A percentile compares a stretch with the other conserved stretches of the same genome.
These are phyloP conservation scores for Lasioglossum oenotherae DNA, from an alignment of 2,888 invertebrate genomes.

Conservation along the genomic window DNA sequence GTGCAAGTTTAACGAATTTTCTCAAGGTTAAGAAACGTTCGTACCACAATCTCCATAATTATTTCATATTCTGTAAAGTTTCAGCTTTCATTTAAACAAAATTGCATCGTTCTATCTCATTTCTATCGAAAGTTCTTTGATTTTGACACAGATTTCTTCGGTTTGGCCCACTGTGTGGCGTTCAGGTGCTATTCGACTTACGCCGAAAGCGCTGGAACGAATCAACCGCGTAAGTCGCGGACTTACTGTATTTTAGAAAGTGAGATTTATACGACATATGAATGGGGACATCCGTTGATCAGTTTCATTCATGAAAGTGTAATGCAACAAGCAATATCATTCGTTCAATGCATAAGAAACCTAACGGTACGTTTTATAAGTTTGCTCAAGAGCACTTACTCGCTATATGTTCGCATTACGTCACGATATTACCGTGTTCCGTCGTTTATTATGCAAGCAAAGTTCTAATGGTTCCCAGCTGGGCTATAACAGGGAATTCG, in stretches of 20 bases:
- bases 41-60: no score
- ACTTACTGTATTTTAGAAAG: neutral
- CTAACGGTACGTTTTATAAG: neutral
- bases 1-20: no score
- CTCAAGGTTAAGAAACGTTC: no score
- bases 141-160: no score
- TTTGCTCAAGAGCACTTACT: neutral
- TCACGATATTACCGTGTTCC: constrained; percentile 12
- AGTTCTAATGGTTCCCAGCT: constrained; percentile 73
- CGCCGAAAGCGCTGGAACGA: no score
- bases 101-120: no score
- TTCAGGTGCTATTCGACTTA: no score
- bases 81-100: no score
- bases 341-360: neutral
- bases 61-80: no score
- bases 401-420: constrained; percentile 34
- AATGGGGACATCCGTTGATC: neutral
- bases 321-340: neutral
- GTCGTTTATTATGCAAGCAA: constrained; percentile 43
- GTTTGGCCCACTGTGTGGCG: no score
- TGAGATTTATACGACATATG: neutral
- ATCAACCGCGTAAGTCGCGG: no score
- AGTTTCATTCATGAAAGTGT: neutral
- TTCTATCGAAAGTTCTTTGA: no score
- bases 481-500: constrained; percentile 68